A percentile compares a stretch with the other conserved stretches of the same genome.
Evolutionary conservation across 2,888 invertebrate genomes (phyloP).

Genomic region (Syritta pipiens): DNA sequence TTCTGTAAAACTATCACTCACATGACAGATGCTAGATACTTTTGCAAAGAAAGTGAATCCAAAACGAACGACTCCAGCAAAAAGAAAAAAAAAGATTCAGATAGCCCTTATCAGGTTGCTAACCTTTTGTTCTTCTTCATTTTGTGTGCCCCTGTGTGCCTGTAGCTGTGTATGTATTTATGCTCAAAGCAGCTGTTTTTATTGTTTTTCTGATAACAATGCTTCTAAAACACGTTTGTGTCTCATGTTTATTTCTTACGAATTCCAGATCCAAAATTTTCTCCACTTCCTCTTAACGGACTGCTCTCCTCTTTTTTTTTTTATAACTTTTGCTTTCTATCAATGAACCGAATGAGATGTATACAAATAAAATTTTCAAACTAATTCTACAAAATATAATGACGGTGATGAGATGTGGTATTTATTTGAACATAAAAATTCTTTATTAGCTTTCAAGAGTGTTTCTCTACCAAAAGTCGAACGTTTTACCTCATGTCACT

Average conservation of each 20-base stretch:
- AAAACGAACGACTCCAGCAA: background rate
- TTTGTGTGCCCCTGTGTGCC: background rate
- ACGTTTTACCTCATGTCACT: background rate
- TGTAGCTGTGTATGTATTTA: background rate
- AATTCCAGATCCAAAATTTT: too few relatives aligned
- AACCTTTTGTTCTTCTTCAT: slow-evolving; percentile 28
- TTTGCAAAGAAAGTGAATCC: background rate
- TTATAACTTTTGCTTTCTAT: slow-evolving; percentile 13
- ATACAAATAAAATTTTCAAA: background rate
- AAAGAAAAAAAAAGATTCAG: too few relatives aligned
- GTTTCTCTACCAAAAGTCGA: background rate
- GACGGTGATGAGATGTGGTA: background rate
- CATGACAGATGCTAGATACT: too few relatives aligned
- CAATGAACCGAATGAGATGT: too few relatives aligned
- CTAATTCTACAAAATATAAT: background rate
- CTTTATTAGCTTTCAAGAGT: background rate
- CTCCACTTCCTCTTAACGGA: too few relatives aligned
- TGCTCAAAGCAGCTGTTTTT: slow-evolving; percentile 2
- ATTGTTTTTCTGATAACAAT: slow-evolving; percentile 26
- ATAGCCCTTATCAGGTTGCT: slow-evolving; percentile 44
- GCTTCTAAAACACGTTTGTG: background rate
- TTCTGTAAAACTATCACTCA: too few relatives aligned
- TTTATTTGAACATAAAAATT: slow-evolving; percentile 1
- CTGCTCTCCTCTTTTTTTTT: slow-evolving; percentile 1
- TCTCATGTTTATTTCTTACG: too few relatives aligned